Conservation (phyloP, 2,797 vertebrate genomes). For the Microcaecilia unicolor region DNA sequence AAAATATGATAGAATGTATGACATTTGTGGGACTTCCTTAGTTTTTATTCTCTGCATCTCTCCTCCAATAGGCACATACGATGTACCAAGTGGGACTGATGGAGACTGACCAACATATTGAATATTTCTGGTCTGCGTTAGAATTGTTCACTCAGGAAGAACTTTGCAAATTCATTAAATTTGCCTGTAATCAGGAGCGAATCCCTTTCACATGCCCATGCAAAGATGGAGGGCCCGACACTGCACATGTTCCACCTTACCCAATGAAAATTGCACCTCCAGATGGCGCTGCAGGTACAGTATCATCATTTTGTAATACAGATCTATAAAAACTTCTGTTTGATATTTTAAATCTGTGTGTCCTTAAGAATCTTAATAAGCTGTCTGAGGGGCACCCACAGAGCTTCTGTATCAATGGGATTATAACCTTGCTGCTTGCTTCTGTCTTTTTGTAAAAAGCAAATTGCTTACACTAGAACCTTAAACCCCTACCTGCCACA, state of each 20-base stretch:
- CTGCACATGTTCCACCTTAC: constrained; percentile 90
- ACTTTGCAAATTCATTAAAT: constrained; percentile 97
- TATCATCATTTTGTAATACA: too few relatives aligned
- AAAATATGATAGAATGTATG: too few relatives aligned
- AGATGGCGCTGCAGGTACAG: constrained; percentile 82
- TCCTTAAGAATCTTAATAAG: too few relatives aligned
- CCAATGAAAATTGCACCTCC: constrained; percentile 97
- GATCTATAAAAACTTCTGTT: too few relatives aligned
- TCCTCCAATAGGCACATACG: constrained; percentile 75
- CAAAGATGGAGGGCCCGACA: constrained; percentile 91
- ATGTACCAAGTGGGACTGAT: constrained; percentile 98
- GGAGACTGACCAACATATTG: constrained; percentile 96
- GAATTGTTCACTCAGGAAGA: constrained; percentile 97
- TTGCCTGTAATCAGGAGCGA: constrained; percentile 95
- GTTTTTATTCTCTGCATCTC: not conserved
- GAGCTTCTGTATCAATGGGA: too few relatives aligned
- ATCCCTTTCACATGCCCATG: constrained; percentile 97
- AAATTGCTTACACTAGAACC: too few relatives aligned
- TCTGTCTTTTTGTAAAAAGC: too few relatives aligned
- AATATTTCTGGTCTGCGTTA: constrained; percentile 92
- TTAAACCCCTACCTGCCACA: too few relatives aligned
- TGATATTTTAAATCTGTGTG: too few relatives aligned
- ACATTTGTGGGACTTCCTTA: too few relatives aligned
- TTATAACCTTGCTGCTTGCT: too few relatives aligned
- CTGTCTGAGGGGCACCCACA: too few relatives aligned